Conservation (phyloP, 2,113 vertebrate species). For the Lycocorax pyrrhopterus region DNA sequence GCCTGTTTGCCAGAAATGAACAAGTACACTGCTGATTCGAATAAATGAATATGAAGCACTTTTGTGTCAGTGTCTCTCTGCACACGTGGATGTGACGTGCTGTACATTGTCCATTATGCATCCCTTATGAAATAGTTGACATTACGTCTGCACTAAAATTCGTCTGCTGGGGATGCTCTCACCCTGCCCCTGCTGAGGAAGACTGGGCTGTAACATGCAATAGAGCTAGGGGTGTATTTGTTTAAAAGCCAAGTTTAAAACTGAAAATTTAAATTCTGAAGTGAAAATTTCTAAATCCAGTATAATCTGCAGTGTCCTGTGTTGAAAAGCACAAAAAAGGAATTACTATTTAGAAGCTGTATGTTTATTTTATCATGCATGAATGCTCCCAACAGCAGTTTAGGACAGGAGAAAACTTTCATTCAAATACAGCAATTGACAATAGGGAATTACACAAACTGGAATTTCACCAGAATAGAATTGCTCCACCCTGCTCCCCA, state of each 20-base stretch:
- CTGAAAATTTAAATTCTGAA: neutral
- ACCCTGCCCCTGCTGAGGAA: neutral
- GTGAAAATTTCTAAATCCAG: neutral
- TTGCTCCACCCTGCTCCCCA: neutral
- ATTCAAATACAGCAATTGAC: neutral
- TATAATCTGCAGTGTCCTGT: neutral
- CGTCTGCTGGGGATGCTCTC: neutral
- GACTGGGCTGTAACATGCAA: neutral
- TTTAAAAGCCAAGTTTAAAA: neutral
- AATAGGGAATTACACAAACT: neutral
- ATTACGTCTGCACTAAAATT: neutral
- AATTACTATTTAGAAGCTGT: neutral
- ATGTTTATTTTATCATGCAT: neutral
- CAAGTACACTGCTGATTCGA: neutral
- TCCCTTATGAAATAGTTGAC: neutral
- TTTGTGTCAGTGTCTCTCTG: neutral
- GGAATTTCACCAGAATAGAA: neutral
- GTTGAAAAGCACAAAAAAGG: neutral
- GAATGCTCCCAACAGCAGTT: neutral
- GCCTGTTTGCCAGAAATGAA: neutral
- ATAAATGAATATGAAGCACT: constrained; percentile 36
- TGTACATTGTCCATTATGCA: neutral
- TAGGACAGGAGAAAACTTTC: neutral
- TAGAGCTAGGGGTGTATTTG: neutral
- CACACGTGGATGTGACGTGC: neutral